Evolutionary conservation across 2,888 invertebrate genomes (phyloP).

Genomic region (Hermaeophaga mercurialis): DNA sequence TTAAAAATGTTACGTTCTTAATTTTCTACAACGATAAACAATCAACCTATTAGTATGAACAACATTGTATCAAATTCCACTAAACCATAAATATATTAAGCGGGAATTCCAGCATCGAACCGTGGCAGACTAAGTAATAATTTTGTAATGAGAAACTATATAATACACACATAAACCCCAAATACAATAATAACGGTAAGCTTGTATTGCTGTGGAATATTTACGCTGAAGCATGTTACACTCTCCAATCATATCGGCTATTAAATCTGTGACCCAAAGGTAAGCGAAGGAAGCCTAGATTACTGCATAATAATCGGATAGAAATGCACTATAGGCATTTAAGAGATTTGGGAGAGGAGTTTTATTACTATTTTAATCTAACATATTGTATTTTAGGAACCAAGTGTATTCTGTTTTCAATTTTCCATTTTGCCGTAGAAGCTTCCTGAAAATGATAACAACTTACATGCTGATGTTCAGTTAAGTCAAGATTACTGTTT

Average conservation of each 20-base stretch:
- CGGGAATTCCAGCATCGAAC: conserved; percentile 5
- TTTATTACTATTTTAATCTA: too few relatives aligned
- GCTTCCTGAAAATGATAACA: too few relatives aligned
- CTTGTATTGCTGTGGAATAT: conserved; percentile 17
- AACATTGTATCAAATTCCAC: neutral
- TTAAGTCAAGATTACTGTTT: too few relatives aligned
- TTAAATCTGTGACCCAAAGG: conserved; percentile 15
- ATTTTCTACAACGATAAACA: too few relatives aligned
- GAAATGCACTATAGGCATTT: conserved; percentile 11
- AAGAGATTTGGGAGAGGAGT: too few relatives aligned
- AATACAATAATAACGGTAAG: conserved; percentile 30
- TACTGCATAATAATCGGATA: conserved; percentile 20
- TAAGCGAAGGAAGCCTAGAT: conserved; percentile 17
- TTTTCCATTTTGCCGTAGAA: too few relatives aligned
- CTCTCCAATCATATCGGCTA: conserved; percentile 20
- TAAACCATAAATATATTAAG: neutral
- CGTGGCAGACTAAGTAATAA: conserved; percentile 4
- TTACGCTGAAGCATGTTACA: conserved; percentile 11
- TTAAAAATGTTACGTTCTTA: too few relatives aligned
- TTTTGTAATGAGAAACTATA: conserved; percentile 18
- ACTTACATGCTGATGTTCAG: too few relatives aligned
- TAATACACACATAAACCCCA: conserved; percentile 30
- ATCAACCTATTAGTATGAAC: neutral
- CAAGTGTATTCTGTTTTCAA: too few relatives aligned
- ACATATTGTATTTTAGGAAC: too few relatives aligned